These are phyloP conservation scores for Tapirus terrestris DNA, from an alignment of 2,113 vertebrate species.

Conservation along the genomic window DNA sequence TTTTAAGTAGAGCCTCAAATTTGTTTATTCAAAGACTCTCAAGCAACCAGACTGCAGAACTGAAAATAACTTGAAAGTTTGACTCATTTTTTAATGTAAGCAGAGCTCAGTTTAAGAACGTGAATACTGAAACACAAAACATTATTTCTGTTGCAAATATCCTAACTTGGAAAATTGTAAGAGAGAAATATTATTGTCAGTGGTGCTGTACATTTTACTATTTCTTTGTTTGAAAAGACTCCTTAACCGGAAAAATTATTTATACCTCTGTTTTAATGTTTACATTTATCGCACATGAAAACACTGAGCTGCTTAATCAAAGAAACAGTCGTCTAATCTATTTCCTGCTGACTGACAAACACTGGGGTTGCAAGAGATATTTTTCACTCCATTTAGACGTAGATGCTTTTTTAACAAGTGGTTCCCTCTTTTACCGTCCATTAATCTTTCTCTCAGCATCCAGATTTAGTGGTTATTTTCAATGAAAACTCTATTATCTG, in stretches of 20 bases:
- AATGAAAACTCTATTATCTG: not conserved
- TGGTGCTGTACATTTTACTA: not conserved
- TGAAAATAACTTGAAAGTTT: slow-evolving; percentile 15
- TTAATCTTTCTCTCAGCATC: not conserved
- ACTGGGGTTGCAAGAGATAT: not conserved
- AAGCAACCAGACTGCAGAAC: not conserved
- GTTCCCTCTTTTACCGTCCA: not conserved
- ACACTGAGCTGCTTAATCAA: not conserved
- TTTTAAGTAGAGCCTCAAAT: not conserved
- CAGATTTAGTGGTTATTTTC: not conserved
- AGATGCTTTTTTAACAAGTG: not conserved
- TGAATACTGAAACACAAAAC: not conserved
- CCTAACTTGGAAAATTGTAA: not conserved
- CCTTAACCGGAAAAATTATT: not conserved
- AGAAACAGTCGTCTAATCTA: not conserved
- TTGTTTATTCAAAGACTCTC: slow-evolving; percentile 36
- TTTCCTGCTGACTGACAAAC: not conserved
- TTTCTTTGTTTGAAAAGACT: not conserved
- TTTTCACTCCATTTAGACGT: not conserved
- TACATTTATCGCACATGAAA: not conserved
- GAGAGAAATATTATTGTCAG: not conserved
- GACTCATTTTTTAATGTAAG: not conserved
- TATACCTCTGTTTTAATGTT: not conserved
- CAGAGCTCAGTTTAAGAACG: not conserved
- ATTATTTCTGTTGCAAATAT: not conserved